Percentiles rank a stretch among this genome's conserved stretches.
Evolutionary conservation across 2,113 vertebrate species (phyloP).

Genomic region (Salvelinus alpinus): DNA sequence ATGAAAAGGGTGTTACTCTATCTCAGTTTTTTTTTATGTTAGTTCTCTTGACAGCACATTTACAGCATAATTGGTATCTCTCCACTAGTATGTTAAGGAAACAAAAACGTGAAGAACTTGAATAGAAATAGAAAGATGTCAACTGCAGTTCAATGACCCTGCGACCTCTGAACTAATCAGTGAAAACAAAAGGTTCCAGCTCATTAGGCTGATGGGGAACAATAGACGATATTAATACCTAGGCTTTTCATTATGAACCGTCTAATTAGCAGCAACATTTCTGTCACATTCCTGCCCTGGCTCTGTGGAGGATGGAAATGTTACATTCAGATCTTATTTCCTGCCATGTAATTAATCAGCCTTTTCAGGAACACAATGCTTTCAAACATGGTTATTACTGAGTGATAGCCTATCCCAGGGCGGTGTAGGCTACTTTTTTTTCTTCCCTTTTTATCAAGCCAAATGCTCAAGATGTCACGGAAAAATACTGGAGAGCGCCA

Average conservation of each 20-base stretch:
- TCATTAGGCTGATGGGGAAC: slow-evolving; percentile 72
- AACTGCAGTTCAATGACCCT: slow-evolving; percentile 16
- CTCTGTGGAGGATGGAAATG: slow-evolving; percentile 58
- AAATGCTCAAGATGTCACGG: slow-evolving; percentile 13
- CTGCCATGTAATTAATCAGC: slow-evolving; percentile 36
- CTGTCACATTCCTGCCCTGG: slow-evolving; percentile 51
- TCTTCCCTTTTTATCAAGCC: neutral
- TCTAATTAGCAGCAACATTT: slow-evolving; percentile 68
- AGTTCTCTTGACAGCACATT: no score
- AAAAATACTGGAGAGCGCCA: slow-evolving; percentile 41
- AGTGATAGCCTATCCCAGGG: neutral
- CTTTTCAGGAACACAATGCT: slow-evolving; percentile 33
- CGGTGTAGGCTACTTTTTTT: slow-evolving; percentile 29
- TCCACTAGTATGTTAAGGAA: no score
- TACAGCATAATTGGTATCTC: no score
- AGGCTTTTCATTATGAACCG: slow-evolving; percentile 55
- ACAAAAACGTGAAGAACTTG: no score
- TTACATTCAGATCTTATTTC: slow-evolving; percentile 62
- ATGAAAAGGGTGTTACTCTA: no score
- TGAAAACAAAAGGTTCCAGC: slow-evolving; percentile 67
- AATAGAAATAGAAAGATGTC: no score
- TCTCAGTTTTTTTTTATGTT: no score
- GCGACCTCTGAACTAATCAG: slow-evolving; percentile 66
- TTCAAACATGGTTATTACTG: neutral
- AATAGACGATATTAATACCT: slow-evolving; percentile 70